Evolutionary conservation across 2,797 vertebrate species (phyloP).

Genomic region (Gadopsis bispinosus): DNA sequence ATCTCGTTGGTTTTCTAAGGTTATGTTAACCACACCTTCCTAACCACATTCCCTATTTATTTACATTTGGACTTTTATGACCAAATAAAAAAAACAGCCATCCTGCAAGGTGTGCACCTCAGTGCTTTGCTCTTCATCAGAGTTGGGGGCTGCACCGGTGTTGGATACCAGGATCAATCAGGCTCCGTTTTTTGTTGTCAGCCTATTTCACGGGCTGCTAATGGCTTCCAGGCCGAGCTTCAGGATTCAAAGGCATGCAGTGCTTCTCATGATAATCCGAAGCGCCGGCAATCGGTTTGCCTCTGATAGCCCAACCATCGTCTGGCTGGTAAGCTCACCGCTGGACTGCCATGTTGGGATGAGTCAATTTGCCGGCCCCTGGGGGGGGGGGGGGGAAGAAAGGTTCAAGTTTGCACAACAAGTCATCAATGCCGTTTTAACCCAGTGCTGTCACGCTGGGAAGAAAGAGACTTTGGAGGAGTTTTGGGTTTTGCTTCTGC

Average conservation of each 20-base stretch:
- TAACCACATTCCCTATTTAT: neutral
- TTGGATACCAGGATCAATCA: conserved; percentile 77
- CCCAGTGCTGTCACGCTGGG: conserved; percentile 65
- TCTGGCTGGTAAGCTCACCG: conserved; percentile 57
- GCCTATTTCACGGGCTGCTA: conserved; percentile 76
- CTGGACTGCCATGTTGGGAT: conserved; percentile 66
- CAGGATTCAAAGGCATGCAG: conserved; percentile 74
- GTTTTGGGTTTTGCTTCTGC: conserved; percentile 54
- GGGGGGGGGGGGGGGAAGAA: conserved; percentile 46
- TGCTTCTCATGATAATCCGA: conserved; percentile 82
- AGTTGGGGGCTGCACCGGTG: conserved; percentile 43
- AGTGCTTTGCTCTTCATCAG: conserved; percentile 65
- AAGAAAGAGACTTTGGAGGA: conserved; percentile 66
- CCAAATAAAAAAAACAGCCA: conserved; percentile 48
- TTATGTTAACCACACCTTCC: neutral
- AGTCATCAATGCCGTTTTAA: conserved; percentile 77
- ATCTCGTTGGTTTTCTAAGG: neutral
- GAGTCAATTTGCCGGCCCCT: conserved; percentile 77
- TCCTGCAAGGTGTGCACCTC: conserved; percentile 58
- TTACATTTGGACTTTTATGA: conserved; percentile 40
- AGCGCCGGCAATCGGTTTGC: conserved; percentile 77
- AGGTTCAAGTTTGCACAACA: conserved; percentile 75
- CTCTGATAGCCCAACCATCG: conserved; percentile 64
- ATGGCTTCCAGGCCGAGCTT: conserved; percentile 78
- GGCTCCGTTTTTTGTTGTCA: conserved; percentile 66